Evolutionary conservation across 2,797 vertebrate species (phyloP).

Genomic region (Mormyrus proboscirostris): DNA sequence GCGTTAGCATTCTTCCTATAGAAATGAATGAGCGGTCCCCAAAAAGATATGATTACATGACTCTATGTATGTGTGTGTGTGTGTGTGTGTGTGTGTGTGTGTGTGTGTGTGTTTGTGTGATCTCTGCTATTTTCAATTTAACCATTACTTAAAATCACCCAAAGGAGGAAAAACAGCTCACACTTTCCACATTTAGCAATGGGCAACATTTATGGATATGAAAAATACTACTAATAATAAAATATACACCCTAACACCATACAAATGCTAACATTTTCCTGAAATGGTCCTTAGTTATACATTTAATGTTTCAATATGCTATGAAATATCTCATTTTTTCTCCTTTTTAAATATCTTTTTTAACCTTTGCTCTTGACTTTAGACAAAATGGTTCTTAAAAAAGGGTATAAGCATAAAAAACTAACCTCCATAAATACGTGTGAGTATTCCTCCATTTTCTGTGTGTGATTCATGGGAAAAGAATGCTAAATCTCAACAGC

Average conservation of each 20-base stretch:
- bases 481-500: slow-evolving; percentile 35
- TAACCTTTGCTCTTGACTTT: slow-evolving; percentile 39
- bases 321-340: slow-evolving; percentile 33
- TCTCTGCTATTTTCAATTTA: neutral
- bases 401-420: slow-evolving; percentile 1
- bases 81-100: neutral
- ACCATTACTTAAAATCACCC: neutral
- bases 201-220: neutral
- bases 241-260: neutral
- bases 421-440: slow-evolving; percentile 25
- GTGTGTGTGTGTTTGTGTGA: neutral
- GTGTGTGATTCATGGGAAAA: slow-evolving; percentile 30
- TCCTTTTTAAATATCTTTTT: neutral
- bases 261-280: neutral
- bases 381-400: slow-evolving; percentile 43
- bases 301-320: neutral
- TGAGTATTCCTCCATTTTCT: slow-evolving; percentile 17
- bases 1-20: neutral
- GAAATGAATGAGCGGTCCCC: neutral
- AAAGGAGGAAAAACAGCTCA: neutral
- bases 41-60: neutral
- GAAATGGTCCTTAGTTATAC: neutral
- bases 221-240: neutral
- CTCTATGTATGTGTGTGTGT: neutral
- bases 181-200: neutral